phyloP scores from a whole-genome alignment of 2,797 vertebrate genomes.

The Thalassophryne amazonica region DNA sequence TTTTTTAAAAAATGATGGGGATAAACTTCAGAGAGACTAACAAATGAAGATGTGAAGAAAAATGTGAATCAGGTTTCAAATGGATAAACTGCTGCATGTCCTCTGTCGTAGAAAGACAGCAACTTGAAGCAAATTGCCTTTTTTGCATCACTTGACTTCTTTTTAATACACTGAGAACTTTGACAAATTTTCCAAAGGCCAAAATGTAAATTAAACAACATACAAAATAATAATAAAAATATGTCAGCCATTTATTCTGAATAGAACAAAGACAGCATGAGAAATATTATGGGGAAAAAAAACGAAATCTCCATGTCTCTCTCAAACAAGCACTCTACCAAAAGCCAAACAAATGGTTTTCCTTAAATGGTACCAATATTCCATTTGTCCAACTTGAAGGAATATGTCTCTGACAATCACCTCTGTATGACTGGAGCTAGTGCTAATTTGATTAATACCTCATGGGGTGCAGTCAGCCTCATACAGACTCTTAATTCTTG shows the following conservation, averaged over 20 bases:
- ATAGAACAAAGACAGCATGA: not conserved
- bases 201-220: slow-evolving; percentile 4
- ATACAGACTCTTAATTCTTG: slow-evolving; percentile 5
- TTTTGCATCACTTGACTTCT: not conserved
- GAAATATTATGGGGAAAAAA: not conserved
- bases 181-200: not conserved
- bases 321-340: not conserved
- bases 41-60: too few species aligned
- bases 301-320: not conserved
- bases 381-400: not conserved
- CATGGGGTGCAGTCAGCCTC: not conserved
- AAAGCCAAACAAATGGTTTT: not conserved
- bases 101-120: too few species aligned
- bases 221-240: not conserved
- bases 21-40: too few species aligned
- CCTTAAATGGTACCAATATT: not conserved
- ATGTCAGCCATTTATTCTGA: not conserved
- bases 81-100: too few species aligned
- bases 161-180: not conserved
- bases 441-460: not conserved
- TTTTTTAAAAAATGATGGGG: too few species aligned
- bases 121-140: not conserved
- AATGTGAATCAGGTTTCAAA: too few species aligned
- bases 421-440: not conserved
- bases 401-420: not conserved